These are phyloP conservation scores for Mystacides longicornis DNA, from an alignment of 2,888 invertebrate species.

Conservation along the genomic window DNA sequence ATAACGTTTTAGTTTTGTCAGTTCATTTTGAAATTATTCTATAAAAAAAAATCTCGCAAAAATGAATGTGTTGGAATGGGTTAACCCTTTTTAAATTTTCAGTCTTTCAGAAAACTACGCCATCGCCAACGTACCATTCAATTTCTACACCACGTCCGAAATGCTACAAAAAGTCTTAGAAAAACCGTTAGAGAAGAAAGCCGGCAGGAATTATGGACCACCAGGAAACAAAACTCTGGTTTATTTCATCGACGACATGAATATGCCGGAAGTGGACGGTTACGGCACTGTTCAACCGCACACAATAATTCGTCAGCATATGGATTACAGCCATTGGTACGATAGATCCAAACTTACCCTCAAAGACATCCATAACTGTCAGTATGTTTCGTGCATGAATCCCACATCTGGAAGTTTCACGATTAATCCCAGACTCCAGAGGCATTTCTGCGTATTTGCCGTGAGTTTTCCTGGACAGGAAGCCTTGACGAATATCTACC, in stretches of 20 bases:
- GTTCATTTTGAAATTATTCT: too few relatives aligned
- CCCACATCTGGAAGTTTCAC: conserved; percentile 97
- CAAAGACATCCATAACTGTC: conserved; percentile 95
- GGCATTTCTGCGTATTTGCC: conserved; percentile 85
- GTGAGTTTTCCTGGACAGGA: conserved; percentile 77
- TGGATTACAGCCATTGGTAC: conserved; percentile 95
- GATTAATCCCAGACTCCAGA: conserved; percentile 87
- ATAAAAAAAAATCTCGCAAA: too few relatives aligned
- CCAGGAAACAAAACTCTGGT: conserved; percentile 89
- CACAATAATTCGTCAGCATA: conserved; percentile 88
- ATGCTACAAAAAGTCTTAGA: conserved; percentile 91
- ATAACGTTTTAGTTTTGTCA: too few relatives aligned
- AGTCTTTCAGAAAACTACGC: conserved; percentile 79
- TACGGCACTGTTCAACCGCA: conserved; percentile 97
- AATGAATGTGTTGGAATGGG: too few relatives aligned
- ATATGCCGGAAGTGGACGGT: conserved; percentile 87
- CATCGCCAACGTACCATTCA: conserved; percentile 88
- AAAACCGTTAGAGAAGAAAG: conserved; percentile 93
- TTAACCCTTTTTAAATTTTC: conserved; percentile 4
- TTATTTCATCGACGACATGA: conserved; percentile 96
- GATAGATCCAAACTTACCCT: conserved; percentile 80
- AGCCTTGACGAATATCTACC: conserved; percentile 81
- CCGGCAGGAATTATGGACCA: conserved; percentile 90
- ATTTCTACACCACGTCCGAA: conserved; percentile 92
- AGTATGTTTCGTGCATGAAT: conserved; percentile 97